Evolutionary conservation across 2,113 vertebrate species (phyloP), one percentile per base, ranked within the genome.

Genomic region (Pseudorasbora parva): DNA sequence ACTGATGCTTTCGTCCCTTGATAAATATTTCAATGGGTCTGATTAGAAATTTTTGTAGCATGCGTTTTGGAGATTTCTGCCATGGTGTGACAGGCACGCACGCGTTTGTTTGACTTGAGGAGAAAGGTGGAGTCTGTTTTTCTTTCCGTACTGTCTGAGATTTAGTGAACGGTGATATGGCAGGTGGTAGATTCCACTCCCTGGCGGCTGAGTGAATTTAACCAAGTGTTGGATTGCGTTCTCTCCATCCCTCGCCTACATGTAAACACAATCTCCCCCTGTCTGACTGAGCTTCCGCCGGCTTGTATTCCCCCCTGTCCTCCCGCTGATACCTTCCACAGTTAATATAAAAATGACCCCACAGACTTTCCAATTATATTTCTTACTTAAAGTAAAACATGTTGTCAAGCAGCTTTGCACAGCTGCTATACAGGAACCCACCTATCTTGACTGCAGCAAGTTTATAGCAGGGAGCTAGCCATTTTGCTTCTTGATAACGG

Each of bases 321-420:
- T 66, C 45, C 45, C 21, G 60, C 78, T 86, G 87, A 89, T 89
- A 85, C 81, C 62, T 86, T 85, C 87, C 85, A 75, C 78, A 60
- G 87, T 86, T 82, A 84, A 87, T 78, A 88, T 84, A 85, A 87
- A 83, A 84, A 82, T 56, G 9, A 57, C 80, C 82, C 69, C 30
- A 64, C 83, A 57, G 47, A 81, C 83, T 78, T 84, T 86, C 83
- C 88, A 87, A 89, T 91, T 88, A 89, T 88, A 80, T 87, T 88
- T 79, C 85, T 64, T 80, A 79, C 86, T 76, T 79, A 78, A 86
- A 90, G 86, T 79, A 87, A 82, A 90, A 87, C 78, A 74, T 57
- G 79, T 69, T 88, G 85, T 90, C 86, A 74, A 68, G 83, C 78
- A 74, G 80, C 51, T 82, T 43, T 54, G 86, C 60, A 33, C 62